Percentiles rank a stretch among this genome's conserved stretches.
Evolutionary conservation across 2,797 vertebrate species (phyloP).

Genomic region (Xiphophorus birchmanni): DNA sequence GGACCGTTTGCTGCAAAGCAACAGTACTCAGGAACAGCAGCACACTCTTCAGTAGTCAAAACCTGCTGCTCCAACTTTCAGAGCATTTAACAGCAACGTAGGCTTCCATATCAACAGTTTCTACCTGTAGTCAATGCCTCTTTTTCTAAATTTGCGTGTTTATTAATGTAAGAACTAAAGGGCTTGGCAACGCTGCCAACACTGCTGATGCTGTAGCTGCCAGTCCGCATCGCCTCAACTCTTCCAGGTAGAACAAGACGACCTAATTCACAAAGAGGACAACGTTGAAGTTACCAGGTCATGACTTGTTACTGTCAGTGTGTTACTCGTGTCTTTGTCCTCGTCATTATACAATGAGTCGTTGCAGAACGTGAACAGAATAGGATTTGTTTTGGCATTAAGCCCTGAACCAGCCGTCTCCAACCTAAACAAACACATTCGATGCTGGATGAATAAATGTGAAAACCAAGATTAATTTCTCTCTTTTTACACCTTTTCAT

Average conservation of each 20-base stretch:
- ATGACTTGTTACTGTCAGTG: neutral
- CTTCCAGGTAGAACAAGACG: neutral
- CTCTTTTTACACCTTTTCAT: neutral
- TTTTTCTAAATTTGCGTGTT: neutral
- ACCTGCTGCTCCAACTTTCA: slow-evolving; percentile 16
- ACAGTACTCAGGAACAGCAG: slow-evolving; percentile 20
- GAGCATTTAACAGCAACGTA: slow-evolving; percentile 10
- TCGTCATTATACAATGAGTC: neutral
- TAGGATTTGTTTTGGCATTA: neutral
- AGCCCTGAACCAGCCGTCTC: neutral
- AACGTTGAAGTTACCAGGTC: slow-evolving; percentile 5
- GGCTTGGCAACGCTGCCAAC: slow-evolving; percentile 27
- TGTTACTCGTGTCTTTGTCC: neutral
- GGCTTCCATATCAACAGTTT: slow-evolving; percentile 11
- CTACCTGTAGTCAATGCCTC: slow-evolving; percentile 20
- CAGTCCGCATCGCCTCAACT: slow-evolving; percentile 13
- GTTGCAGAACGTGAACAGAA: neutral
- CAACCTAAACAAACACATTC: neutral
- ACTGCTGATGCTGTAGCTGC: neutral
- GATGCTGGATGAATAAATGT: neutral
- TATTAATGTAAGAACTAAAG: slow-evolving; percentile 45
- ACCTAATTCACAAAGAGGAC: slow-evolving; percentile 2
- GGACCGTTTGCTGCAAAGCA: slow-evolving; percentile 48
- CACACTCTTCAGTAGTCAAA: slow-evolving; percentile 1
- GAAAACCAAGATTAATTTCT: neutral